Conservation (phyloP, 1,140 invertebrate species). For the Caenorhabditis briggsae region DNA sequence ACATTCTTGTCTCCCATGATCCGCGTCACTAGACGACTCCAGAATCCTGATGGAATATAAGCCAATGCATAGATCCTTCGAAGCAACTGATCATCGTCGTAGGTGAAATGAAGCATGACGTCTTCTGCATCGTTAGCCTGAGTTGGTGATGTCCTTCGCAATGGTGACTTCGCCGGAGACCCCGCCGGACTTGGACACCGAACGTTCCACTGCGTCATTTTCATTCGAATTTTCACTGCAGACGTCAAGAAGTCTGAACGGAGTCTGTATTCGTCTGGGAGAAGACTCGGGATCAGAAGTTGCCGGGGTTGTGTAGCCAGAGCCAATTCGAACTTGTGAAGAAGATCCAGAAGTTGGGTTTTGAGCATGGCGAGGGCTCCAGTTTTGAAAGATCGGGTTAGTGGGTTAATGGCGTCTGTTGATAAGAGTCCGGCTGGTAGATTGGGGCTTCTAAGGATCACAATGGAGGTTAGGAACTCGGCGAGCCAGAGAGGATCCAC, state of each 20-base stretch:
- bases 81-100: conserved; percentile 65
- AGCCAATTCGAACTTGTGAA: conserved; percentile 98
- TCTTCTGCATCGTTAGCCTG: conserved; percentile 4
- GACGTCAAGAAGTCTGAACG: conserved; percentile 79
- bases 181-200: conserved; percentile 25
- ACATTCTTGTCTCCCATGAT: conserved; percentile 59
- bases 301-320: conserved; percentile 94
- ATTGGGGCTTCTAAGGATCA: conserved; percentile 81
- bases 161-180: conserved; percentile 28
- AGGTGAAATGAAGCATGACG: conserved; percentile 56
- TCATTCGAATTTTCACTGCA: conserved; percentile 77
- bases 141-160: neutral
- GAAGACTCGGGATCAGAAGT: conserved; percentile 89
- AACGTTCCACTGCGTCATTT: conserved; percentile 54
- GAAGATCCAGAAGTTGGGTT: conserved; percentile 88
- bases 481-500: conserved; percentile 98
- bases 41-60: conserved; percentile 97
- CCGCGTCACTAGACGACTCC: conserved; percentile 92
- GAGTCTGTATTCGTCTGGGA: conserved; percentile 87
- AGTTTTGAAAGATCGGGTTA: conserved; percentile 2
- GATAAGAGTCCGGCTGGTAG: conserved; percentile 48
- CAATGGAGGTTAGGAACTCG: conserved; percentile 94
- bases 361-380: conserved; percentile 80
- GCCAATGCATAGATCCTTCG: conserved; percentile 83
- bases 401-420: conserved; percentile 30